Percentiles rank a stretch among this genome's conserved stretches.
phyloP scores from a whole-genome alignment of 2,888 invertebrate genomes.

The Andrena haemorrhoa region DNA sequence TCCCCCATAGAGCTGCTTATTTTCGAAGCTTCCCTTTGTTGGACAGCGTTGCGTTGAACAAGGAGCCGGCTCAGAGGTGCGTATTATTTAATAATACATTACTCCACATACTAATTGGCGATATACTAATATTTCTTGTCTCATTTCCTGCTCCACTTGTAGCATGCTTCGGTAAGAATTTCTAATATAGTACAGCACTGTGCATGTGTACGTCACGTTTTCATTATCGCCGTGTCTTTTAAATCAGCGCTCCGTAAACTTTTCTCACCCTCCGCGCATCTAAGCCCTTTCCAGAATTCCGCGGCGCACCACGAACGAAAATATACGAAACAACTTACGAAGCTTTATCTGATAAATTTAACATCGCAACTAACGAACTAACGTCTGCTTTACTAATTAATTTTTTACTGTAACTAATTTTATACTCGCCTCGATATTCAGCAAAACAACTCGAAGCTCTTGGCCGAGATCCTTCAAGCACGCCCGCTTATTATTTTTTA shows the following conservation, averaged over 20 bases:
- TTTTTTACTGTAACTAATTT: too few species aligned
- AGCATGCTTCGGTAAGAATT: slow-evolving; percentile 83
- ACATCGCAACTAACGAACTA: too few species aligned
- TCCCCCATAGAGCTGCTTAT: slow-evolving; percentile 90
- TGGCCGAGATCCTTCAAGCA: too few species aligned
- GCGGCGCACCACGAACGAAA: neutral
- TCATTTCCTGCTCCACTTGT: slow-evolving; percentile 73
- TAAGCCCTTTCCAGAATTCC: too few species aligned
- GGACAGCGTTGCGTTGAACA: slow-evolving; percentile 91
- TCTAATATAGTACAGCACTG: slow-evolving; percentile 16
- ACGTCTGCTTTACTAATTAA: too few species aligned
- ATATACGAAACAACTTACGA: neutral
- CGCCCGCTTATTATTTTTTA: too few species aligned
- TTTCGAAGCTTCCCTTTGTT: slow-evolving; percentile 94
- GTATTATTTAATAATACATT: neutral
- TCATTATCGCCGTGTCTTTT: neutral
- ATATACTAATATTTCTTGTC: slow-evolving; percentile 62
- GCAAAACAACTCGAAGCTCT: too few species aligned
- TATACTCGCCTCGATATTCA: too few species aligned
- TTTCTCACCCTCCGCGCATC: too few species aligned
- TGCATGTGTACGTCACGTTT: slow-evolving; percentile 16
- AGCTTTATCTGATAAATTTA: too few species aligned
- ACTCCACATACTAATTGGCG: neutral
- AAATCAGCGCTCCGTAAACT: neutral
- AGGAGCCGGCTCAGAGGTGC: slow-evolving; percentile 90